These are phyloP conservation scores for Lota lota DNA, from an alignment of 2,113 vertebrate species.

Conservation along the genomic window DNA sequence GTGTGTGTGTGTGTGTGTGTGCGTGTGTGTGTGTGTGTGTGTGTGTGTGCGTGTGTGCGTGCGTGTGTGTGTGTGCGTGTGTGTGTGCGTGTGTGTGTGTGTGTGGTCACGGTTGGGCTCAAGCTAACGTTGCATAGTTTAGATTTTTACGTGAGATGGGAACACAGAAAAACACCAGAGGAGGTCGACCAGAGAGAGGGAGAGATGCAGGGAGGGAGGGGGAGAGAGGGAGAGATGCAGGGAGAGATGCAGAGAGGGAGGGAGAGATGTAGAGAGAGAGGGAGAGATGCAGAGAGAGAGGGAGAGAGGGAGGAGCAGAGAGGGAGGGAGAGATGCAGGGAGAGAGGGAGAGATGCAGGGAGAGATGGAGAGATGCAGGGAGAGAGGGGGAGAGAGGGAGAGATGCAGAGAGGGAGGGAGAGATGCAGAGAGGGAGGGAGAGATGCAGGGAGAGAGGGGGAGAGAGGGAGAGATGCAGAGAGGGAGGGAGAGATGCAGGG, in stretches of 20 bases:
- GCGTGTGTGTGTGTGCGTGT: not conserved
- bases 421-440: too few species aligned
- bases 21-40: not conserved
- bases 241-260: not conserved
- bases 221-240: not conserved
- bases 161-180: too few species aligned
- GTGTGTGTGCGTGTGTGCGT: not conserved
- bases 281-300: not conserved
- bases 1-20: not conserved
- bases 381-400: too few species aligned
- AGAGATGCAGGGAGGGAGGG: not conserved
- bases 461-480: too few species aligned
- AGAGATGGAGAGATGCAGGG: too few species aligned
- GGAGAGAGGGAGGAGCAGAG: conserved; percentile 1
- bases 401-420: too few species aligned
- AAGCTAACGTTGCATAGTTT: too few species aligned
- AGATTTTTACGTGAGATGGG: too few species aligned
- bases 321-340: conserved; percentile 5
- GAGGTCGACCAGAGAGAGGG: not conserved
- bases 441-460: not conserved
- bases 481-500: too few species aligned
- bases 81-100: not conserved
- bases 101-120: too few species aligned
- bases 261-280: not conserved
- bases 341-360: conserved; percentile 10